Evolutionary conservation across 2,888 invertebrate genomes (phyloP).

Genomic region (Agrenia bidenticulata): DNA sequence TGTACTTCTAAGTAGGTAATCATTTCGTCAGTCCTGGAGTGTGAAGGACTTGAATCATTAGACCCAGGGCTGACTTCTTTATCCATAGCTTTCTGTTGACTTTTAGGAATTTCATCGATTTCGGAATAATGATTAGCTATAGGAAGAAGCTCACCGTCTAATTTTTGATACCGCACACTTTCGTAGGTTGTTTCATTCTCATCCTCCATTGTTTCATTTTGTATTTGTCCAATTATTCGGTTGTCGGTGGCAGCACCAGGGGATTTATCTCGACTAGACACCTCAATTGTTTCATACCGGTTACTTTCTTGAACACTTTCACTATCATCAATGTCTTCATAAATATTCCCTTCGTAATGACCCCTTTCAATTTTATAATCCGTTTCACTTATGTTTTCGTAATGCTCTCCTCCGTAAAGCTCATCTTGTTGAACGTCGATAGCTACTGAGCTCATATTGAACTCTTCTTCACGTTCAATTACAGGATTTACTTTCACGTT

Average conservation of each 20-base stretch:
- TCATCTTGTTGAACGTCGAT: constrained; percentile 11
- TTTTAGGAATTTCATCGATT: constrained; percentile 29
- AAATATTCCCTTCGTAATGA: constrained; percentile 43
- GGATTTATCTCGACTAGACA: constrained; percentile 13
- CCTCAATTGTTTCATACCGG: constrained; percentile 45
- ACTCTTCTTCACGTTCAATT: background rate
- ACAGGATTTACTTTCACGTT: constrained; percentile 18
- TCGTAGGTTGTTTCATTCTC: constrained; percentile 36
- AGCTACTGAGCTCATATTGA: background rate
- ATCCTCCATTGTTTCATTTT: constrained; percentile 23
- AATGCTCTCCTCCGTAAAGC: constrained; percentile 30
- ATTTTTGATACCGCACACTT: constrained; percentile 29
- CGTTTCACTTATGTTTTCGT: constrained; percentile 47
- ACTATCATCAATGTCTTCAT: constrained; percentile 48
- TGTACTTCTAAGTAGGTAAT: constrained; percentile 45
- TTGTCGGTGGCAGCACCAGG: background rate
- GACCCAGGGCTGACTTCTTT: background rate
- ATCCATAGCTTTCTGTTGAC: background rate
- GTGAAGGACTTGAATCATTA: constrained; percentile 35
- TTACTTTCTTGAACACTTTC: constrained; percentile 13
- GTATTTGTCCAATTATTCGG: background rate
- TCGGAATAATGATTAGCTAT: constrained; percentile 46
- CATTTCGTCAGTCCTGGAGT: constrained; percentile 49
- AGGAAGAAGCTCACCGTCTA: constrained; percentile 21
- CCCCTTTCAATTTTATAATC: constrained; percentile 28